Base-by-base conservation (phyloP, 2,113 vertebrate genomes). In the Calidris pygmaea region DNA sequence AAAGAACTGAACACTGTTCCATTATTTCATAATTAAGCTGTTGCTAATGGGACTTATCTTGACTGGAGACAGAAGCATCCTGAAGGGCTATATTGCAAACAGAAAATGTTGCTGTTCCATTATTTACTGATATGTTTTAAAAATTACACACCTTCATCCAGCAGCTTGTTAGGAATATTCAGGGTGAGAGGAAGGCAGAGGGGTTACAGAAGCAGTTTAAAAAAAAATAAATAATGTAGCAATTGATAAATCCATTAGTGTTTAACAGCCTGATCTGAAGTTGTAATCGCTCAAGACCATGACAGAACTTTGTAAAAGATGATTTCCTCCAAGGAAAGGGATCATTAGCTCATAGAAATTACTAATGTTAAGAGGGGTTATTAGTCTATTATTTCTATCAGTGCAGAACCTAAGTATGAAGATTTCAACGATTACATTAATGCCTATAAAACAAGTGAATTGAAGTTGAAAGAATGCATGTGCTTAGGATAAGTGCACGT, bases 341-440 rank as follows among this genome's bases (percentile, higher is more conserved):
- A 84, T 89, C 80, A 87, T 96, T 97, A 93, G 22, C 56, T 95
- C 76, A 87, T 43, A 67, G 68, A 86, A 95, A 95, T 95, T 26
- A 78, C 47, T 84, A 63, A 84, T 63, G 32, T 62, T 90, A 80
- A 55, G 60, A 52, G 12, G 18, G 37, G 30, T 93, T 92, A 95
- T 89, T 90, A 78, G 47, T 37, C 76, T 89, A 67, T 95, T 75
- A 81, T 84, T 95, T 84, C 60, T 87, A 50, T 8, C 56, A 78
- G 68, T 87, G 89, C 60, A 87, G 84, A 96, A 93, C 72, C 8
- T 50, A 81, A 67, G 29, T 39, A n/a, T 55, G 65, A 89, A n/a
- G 59, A 80, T 84, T 92, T 75, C 60, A 71, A 4, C 4, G 2
- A 37, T 19, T 85, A 5, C 34, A 62, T 85, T 83, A 74, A 60